Evolutionary conservation across 2,113 vertebrate genomes (phyloP).

Genomic region (Apodemus sylvaticus): DNA sequence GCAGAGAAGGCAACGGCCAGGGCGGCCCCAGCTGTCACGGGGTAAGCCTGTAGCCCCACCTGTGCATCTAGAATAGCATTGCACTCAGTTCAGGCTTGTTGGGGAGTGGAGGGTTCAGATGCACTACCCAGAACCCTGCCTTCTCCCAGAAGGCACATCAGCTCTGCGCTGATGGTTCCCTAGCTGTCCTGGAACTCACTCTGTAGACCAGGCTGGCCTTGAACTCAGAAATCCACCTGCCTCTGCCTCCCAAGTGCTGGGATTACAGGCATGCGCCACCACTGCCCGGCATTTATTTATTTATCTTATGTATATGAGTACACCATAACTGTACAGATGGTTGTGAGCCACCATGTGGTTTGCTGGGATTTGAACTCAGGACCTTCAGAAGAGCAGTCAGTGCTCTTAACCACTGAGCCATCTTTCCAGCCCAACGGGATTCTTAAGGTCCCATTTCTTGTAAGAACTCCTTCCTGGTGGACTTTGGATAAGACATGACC

Average conservation of each 20-base stretch:
- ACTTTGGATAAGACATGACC: not conserved
- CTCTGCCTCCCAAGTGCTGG: no score
- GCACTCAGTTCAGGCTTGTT: not conserved
- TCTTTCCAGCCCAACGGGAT: not conserved
- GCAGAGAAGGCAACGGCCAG: not conserved
- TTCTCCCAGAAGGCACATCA: not conserved
- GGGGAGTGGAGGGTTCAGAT: not conserved
- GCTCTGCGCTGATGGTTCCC: not conserved
- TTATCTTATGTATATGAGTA: no score
- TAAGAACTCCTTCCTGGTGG: not conserved
- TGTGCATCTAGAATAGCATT: accelerated
- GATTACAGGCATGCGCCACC: no score
- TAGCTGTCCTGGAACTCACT: no score
- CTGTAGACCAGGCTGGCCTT: no score
- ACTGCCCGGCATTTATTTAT: no score
- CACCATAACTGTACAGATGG: no score
- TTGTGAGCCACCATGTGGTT: no score
- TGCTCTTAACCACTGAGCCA: no score
- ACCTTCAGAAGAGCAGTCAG: no score
- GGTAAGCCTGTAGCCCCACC: accelerated
- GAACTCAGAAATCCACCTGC: no score
- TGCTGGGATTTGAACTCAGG: no score
- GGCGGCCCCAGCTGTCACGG: not conserved
- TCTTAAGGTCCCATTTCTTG: not conserved
- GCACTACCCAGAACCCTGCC: not conserved